phyloP scores from a whole-genome alignment of 2,888 invertebrate species.

The Phasia obesa region DNA sequence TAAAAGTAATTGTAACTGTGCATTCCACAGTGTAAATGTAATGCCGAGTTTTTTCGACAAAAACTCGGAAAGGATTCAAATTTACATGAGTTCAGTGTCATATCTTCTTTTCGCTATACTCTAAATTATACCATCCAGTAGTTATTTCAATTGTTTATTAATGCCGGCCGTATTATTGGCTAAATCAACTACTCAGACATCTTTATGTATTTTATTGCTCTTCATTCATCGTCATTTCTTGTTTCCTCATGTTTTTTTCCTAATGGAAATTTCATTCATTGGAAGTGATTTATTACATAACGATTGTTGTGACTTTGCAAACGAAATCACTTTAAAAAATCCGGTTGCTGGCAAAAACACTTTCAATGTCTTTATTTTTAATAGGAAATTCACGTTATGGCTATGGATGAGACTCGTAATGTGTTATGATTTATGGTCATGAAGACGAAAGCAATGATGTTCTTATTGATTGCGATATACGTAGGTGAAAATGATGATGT shows the following conservation, averaged over 20 bases:
- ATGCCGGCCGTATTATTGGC: too few relatives aligned
- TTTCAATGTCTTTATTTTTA: conserved; percentile 21
- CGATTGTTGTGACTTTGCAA: conserved; percentile 46
- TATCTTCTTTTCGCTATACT: too few relatives aligned
- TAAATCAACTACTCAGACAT: background rate
- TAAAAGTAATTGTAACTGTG: too few relatives aligned
- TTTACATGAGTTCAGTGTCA: too few relatives aligned
- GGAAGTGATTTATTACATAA: conserved; percentile 55
- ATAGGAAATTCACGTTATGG: background rate
- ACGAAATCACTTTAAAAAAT: conserved; percentile 12
- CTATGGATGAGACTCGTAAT: background rate
- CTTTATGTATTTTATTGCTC: background rate
- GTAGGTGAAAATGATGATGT: background rate
- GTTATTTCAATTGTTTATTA: too few relatives aligned
- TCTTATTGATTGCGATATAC: conserved; percentile 6
- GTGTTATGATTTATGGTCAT: conserved; percentile 3
- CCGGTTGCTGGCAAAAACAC: conserved; percentile 1
- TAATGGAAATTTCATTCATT: conserved; percentile 37
- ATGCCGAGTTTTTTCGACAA: too few relatives aligned
- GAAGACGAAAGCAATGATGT: background rate
- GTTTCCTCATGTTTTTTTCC: conserved; percentile 28
- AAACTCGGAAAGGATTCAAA: too few relatives aligned
- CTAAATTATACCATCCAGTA: too few relatives aligned
- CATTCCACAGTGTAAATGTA: too few relatives aligned
- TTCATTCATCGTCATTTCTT: conserved; percentile 12